These are phyloP conservation scores for Hipparchia semele DNA, from an alignment of 2,888 invertebrate genomes.

Conservation along the genomic window DNA sequence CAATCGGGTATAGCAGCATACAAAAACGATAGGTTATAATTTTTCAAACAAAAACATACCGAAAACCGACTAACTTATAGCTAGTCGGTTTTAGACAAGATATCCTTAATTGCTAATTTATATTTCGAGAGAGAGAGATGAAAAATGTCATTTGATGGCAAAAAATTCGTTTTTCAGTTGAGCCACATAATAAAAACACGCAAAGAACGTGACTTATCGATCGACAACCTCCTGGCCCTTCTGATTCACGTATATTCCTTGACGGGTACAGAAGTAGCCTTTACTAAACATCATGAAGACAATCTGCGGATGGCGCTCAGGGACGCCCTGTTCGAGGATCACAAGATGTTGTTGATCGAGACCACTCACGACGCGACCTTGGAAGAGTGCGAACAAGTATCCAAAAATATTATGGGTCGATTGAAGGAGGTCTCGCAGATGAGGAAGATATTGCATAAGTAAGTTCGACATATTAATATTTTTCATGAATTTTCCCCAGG, in stretches of 20 bases:
- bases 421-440: slow-evolving; percentile 68
- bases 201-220: slow-evolving; percentile 73
- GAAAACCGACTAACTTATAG: too few species aligned
- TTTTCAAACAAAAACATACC: too few species aligned
- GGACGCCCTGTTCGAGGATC: slow-evolving; percentile 84
- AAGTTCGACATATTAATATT: slow-evolving; percentile 41
- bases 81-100: too few species aligned
- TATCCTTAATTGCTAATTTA: too few species aligned
- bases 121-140: too few species aligned
- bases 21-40: too few species aligned
- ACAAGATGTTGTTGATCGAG: slow-evolving; percentile 56
- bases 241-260: slow-evolving; percentile 85
- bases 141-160: neutral
- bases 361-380: slow-evolving; percentile 51
- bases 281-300: slow-evolving; percentile 78
- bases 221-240: slow-evolving; percentile 83
- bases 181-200: slow-evolving; percentile 82
- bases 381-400: slow-evolving; percentile 59
- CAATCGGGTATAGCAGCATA: too few species aligned
- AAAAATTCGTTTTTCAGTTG: slow-evolving; percentile 64
- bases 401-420: slow-evolving; percentile 56
- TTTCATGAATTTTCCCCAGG: too few species aligned
- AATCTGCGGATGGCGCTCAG: slow-evolving; percentile 74
- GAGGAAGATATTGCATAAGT: slow-evolving; percentile 67
- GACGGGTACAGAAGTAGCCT: slow-evolving; percentile 81